phyloP scores from a whole-genome alignment of 2,797 vertebrate species.

The Premnoplex brunnescens region DNA sequence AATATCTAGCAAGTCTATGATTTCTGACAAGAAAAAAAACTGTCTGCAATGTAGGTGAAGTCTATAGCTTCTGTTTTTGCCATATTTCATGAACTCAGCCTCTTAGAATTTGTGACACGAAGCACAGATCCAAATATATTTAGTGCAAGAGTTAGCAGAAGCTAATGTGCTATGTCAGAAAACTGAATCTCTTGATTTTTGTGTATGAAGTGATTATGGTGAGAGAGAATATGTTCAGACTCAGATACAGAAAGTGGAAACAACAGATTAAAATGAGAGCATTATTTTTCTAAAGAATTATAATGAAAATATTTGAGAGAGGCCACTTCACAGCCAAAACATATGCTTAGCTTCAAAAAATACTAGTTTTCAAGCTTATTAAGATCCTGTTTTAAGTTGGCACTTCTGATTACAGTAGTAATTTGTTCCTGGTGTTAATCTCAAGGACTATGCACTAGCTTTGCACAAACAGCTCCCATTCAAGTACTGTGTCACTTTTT shows the following conservation, averaged over 20 bases:
- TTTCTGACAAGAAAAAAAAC: not conserved
- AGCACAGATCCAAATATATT: conserved; percentile 52
- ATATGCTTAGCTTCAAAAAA: conserved; percentile 27
- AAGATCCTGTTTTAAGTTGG: not conserved
- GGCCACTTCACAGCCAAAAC: conserved; percentile 14
- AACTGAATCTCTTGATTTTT: conserved; percentile 62
- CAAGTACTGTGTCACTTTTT: not conserved
- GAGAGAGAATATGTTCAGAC: conserved; percentile 48
- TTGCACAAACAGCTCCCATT: not conserved
- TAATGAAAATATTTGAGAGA: conserved; percentile 30
- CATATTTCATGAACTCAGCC: conserved; percentile 3
- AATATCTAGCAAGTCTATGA: not conserved
- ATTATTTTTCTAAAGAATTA: conserved; percentile 42
- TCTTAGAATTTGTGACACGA: conserved; percentile 34
- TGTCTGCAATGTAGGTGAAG: conserved; percentile 17
- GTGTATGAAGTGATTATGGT: conserved; percentile 47
- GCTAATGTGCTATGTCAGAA: conserved; percentile 46
- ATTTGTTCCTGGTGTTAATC: conserved; percentile 21
- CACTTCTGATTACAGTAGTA: conserved; percentile 8
- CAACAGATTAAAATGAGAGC: not conserved
- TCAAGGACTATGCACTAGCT: not conserved
- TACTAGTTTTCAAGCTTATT: conserved; percentile 11
- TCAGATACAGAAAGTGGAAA: conserved; percentile 44
- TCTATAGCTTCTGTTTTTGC: conserved; percentile 2
- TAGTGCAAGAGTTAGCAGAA: conserved; percentile 46